These are phyloP conservation scores for Sarcophaga subvicina DNA, from an alignment of 2,888 invertebrate species.

Conservation along the genomic window DNA sequence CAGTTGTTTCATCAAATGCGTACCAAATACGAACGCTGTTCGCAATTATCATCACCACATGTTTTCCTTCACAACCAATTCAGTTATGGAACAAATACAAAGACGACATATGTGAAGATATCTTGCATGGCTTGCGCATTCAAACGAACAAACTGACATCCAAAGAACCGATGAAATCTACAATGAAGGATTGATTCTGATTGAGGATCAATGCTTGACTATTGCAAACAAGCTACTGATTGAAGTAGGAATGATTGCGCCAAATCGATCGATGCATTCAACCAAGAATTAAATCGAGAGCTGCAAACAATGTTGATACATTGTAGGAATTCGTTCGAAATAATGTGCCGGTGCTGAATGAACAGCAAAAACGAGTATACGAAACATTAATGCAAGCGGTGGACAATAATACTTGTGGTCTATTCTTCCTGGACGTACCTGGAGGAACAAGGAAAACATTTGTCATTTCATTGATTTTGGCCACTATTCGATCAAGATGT, in stretches of 20 bases:
- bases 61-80: too few relatives aligned
- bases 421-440: slow-evolving; percentile 15
- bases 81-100: too few relatives aligned
- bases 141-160: too few relatives aligned
- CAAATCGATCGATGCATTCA: background rate
- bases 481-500: slow-evolving; percentile 29
- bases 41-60: too few relatives aligned
- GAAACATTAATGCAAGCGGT: slow-evolving; percentile 25
- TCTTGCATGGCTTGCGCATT: too few relatives aligned
- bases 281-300: too few relatives aligned
- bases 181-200: background rate
- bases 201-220: background rate
- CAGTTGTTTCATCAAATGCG: too few relatives aligned
- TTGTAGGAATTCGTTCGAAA: slow-evolving; percentile 9
- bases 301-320: background rate
- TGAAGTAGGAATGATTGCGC: background rate
- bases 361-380: slow-evolving; percentile 25
- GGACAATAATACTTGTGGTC: slow-evolving; percentile 15
- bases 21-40: too few relatives aligned
- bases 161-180: too few relatives aligned
- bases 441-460: background rate
- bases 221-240: slow-evolving; percentile 1
- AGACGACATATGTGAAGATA: too few relatives aligned
- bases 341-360: slow-evolving; percentile 25
- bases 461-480: background rate